Base-by-base conservation (phyloP, 1,140 invertebrate genomes). In the Gryon sp. region DNA sequence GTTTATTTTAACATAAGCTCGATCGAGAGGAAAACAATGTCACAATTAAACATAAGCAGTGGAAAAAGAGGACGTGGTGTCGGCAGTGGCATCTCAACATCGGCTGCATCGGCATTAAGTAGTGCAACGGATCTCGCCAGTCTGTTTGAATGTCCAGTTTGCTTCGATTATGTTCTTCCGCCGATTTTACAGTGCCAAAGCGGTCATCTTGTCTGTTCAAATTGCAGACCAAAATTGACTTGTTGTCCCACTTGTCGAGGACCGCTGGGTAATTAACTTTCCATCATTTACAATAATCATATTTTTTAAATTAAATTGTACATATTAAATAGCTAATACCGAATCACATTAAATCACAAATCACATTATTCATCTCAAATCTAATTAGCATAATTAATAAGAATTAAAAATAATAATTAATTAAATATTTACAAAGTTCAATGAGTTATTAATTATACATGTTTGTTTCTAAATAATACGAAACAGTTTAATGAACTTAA, bases 61-160 rank as follows among this genome's bases (percentile, higher is more conserved):
- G 85, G 86, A 52, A 89, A 89, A 76, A 81, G 87, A 70, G 87
- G 88, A 48, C 82, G 86, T 74, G 85, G 87, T 43, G 84, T 86
- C 45, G 80, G 85, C 9, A 72, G 68, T 62, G 86, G 87, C 55
- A 86, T 86, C 15, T 89, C 89, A 4, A 80, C 87, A 4, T 84
- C 86, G 28, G 80, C 87, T 0, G 87, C 88, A 16, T 85, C 88
- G 6, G 82, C 88, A 2, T 74, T 88, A 11, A 88, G 82, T 52
- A 88, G 86, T 28, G 94, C 94, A 22, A 93, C 95, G 76, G 97
- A 99, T 86, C 87, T 99, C 82, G 97, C 97, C 26, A 97, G 95
- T 62, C 90, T 99, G 12, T 99, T 99, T 89, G 98, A 99, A 88
- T 99, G 98, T 90, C 98, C 99, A 7, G 99, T 99, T 45, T 99